phyloP scores from a whole-genome alignment of 2,888 invertebrate genomes.

The Dorcus hopei region DNA sequence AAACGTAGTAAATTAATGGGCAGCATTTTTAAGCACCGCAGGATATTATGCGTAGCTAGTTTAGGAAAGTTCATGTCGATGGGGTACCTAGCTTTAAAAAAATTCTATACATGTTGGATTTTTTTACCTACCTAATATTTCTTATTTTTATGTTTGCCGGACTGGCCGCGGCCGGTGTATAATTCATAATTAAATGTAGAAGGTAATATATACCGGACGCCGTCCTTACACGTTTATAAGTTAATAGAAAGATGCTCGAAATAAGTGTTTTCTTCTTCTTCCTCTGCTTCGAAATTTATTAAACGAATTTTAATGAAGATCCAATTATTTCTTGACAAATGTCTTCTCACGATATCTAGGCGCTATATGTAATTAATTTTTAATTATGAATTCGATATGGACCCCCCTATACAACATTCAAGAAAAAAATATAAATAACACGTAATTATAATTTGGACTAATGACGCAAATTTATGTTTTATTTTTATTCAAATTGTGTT shows the following conservation, averaged over 20 bases:
- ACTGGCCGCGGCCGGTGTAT: background rate
- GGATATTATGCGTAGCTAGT: constrained; percentile 24
- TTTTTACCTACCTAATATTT: background rate
- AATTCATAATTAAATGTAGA: background rate
- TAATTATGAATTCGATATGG: too few species aligned
- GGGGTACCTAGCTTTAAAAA: constrained; percentile 22
- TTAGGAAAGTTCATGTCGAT: constrained; percentile 22
- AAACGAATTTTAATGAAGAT: background rate
- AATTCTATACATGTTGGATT: constrained; percentile 1
- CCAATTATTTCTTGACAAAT: background rate
- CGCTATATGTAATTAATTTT: too few species aligned
- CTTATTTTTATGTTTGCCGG: background rate
- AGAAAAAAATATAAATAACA: too few species aligned
- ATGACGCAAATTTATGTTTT: too few species aligned
- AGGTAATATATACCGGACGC: too few species aligned
- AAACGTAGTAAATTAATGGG: constrained; percentile 25
- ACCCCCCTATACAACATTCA: too few species aligned
- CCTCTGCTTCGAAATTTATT: background rate
- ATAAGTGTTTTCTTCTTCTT: background rate
- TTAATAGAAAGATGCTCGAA: too few species aligned
- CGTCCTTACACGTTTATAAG: too few species aligned
- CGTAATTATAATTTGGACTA: too few species aligned
- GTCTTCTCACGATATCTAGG: background rate
- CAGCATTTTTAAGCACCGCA: constrained; percentile 26
- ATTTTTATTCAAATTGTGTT: too few species aligned